Base-by-base conservation (phyloP, 2,797 vertebrate genomes). In the Epinephelus malabaricus region DNA sequence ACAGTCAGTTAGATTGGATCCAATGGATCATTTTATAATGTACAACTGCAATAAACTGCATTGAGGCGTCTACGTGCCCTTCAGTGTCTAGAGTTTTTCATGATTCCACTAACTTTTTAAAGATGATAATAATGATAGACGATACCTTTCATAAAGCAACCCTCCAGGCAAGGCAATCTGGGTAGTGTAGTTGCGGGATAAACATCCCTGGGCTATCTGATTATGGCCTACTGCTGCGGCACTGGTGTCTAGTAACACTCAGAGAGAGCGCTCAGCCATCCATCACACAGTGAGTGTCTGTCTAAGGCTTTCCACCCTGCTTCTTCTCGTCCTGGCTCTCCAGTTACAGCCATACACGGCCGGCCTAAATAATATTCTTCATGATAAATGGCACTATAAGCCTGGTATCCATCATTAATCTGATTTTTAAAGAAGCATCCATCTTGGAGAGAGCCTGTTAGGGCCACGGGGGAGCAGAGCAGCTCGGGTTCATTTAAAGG, bases 361-460 rank as follows among this genome's bases (percentile, higher is more conserved):
- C 96, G 96, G 97, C 98, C 97, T 97, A 98, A 99, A 99, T 99
- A 99, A 99, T 99, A 98, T 99, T 97, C 97, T 96, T 96, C 95
- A 96, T 99, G 98, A 99, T 98, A 97, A 98, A 99, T 98, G 97
- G 96, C 94, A 95, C 96, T 96, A 96, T 95, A 95, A 96, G 97
- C 96, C 96, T 95, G 91, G 96, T 97, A 97, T 97, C 97, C 96
- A 96, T 98, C 98, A 99, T 99, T 98, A 98, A 98, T 99, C 98
- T 97, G 97, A 97, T 97, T 96, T 97, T 95, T 96, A 95, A 97
- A 98, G 97, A 96, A 97, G 97, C 97, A 99, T 99, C 98, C 97
- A 97, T 99, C 98, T 98, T 96, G 94, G 94, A 95, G 95, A 97
- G 97, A 95, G 96, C 95, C 96, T 93, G 95, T 97, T 96, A 95